Evolutionary conservation across 2,797 vertebrate genomes (phyloP), one percentile per base, ranked within the genome.

Genomic region (Cyprinodon diabolis): DNA sequence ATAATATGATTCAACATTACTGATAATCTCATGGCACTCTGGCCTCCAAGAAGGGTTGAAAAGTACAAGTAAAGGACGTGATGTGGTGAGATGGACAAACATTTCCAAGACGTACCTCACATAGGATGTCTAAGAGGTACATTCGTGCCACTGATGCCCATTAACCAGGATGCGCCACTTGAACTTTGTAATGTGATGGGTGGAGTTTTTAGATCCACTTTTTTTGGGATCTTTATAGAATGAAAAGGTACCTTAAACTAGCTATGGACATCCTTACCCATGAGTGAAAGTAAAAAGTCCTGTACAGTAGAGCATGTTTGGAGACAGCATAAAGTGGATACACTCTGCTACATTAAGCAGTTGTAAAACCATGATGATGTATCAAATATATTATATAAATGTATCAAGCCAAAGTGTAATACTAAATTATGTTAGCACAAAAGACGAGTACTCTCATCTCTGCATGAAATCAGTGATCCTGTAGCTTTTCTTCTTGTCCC

Each of bases 141-240:
- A 25, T 49, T 72, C 66, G 77, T 82, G 78, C 72, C 43, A 15
- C 51, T 81, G 79, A 79, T 78, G 62, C 70, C 66, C n/a, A 66
- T 87, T 82, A 84, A 86, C 89, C 72, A 72, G 69, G 79, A 80
- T 57, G 72, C 71, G 78, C 80, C 75, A 87, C 89, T 92, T 93
- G 91, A 93, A 92, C 93, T 77, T 89, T 93, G 91, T 78, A 60
- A 86, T 76, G 40, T 73, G 51, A 37, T 76, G 57, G 87, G 68
- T 69, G 63, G 35, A 69, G 82, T 60, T 67, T 75, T 79, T 75
- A 54, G 66, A 30, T 49, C 51, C 66, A 66, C 72, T 54, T 12
- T 23, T 71, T 62, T 56, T 25, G 13, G 43, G 40, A 45, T 66
- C n/a, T 37, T 72, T 84, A 67, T 4, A 48, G 6, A 23, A n/a